These are phyloP conservation scores for Drosophila planitibia DNA, from an alignment of 2,888 invertebrate species.

Conservation along the genomic window DNA sequence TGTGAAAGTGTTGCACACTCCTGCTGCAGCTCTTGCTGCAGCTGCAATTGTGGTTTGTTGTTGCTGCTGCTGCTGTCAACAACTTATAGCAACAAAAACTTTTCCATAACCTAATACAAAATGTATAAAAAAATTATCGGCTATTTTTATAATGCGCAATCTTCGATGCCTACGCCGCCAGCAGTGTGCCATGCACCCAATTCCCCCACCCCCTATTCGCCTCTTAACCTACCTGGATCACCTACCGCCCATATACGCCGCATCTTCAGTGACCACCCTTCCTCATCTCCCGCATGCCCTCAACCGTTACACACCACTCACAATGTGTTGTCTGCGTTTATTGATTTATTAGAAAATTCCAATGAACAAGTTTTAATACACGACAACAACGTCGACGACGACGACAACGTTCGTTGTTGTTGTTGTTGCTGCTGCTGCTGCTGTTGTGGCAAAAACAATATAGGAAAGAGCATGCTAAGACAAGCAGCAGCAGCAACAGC, in stretches of 20 bases:
- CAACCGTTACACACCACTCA: constrained; percentile 36
- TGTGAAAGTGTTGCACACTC: constrained; percentile 67
- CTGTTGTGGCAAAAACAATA: constrained; percentile 52
- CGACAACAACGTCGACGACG: constrained; percentile 50
- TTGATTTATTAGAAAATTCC: constrained; percentile 84
- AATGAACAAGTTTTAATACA: constrained; percentile 82
- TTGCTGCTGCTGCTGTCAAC: constrained; percentile 40
- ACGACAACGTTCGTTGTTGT: constrained; percentile 34
- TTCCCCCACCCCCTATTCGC: neutral
- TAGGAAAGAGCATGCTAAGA: constrained; percentile 38
- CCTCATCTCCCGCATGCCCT: neutral
- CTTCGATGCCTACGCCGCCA: constrained; percentile 61
- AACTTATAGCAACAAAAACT: constrained; percentile 50
- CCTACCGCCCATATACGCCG: constrained; percentile 36
- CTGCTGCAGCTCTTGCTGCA: constrained; percentile 34
- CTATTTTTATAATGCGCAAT: constrained; percentile 74
- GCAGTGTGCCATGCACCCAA: constrained; percentile 67
- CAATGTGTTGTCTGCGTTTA: constrained; percentile 79
- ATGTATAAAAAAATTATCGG: constrained; percentile 49
- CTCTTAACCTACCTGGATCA: constrained; percentile 3
- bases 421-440: constrained; percentile 41
- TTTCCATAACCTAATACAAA: constrained; percentile 71
- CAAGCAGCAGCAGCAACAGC: constrained; percentile 10
- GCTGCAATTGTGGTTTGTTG: constrained; percentile 55
- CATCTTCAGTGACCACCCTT: constrained; percentile 39